These are phyloP conservation scores for Zaprionus inermis DNA, from an alignment of 1,140 invertebrate species.

Conservation along the genomic window DNA sequence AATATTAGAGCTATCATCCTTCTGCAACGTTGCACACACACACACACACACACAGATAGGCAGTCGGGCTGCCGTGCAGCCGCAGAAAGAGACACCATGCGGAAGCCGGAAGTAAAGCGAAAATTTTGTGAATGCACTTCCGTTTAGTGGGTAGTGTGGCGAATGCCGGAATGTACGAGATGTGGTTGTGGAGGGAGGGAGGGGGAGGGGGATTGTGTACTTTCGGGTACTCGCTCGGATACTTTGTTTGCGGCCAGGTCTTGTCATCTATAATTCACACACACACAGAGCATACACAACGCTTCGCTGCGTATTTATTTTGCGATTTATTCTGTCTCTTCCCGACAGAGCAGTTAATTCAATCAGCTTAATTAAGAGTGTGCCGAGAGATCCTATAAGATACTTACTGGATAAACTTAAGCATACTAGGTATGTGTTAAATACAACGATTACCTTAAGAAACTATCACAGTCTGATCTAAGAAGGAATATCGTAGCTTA, in stretches of 20 bases:
- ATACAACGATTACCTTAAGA: too few species aligned
- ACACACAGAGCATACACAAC: neutral
- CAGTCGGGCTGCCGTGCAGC: neutral
- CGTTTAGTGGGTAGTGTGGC: conserved; percentile 56
- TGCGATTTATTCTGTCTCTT: neutral
- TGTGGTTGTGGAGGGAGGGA: neutral
- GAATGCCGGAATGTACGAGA: too few species aligned
- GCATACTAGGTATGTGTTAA: too few species aligned
- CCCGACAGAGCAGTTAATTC: neutral
- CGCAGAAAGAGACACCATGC: conserved; percentile 47
- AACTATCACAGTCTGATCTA: too few species aligned
- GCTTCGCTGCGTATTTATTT: conserved; percentile 1
- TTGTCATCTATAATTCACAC: conserved; percentile 7
- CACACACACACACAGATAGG: neutral
- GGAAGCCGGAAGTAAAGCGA: conserved; percentile 70
- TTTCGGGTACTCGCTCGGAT: neutral
- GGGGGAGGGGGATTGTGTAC: neutral
- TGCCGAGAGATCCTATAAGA: neutral
- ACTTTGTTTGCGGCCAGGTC: conserved; percentile 6
- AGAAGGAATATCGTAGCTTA: too few species aligned
- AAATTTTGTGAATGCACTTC: conserved; percentile 77
- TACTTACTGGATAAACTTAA: neutral
- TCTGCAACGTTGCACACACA: neutral
- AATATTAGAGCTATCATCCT: neutral
- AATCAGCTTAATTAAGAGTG: neutral